phyloP scores from a whole-genome alignment of 1,140 invertebrate genomes.

The Ceratitis capitata region DNA sequence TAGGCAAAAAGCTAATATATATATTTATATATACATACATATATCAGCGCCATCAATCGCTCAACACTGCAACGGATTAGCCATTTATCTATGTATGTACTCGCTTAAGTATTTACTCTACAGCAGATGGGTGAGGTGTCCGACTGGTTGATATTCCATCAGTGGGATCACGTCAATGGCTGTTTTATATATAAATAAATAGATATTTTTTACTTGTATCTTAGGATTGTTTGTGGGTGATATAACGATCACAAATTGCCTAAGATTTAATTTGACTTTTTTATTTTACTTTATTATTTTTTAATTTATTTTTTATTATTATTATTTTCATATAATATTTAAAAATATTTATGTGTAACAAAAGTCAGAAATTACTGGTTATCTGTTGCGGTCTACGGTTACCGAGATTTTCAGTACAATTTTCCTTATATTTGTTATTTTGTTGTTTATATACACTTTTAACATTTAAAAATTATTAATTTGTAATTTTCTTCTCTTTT shows the following conservation, averaged over 20 bases:
- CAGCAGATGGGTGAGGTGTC: neutral
- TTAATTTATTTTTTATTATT: too few relatives aligned
- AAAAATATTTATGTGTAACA: too few relatives aligned
- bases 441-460: neutral
- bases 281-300: neutral
- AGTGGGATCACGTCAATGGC: too few relatives aligned
- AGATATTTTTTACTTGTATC: neutral
- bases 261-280: neutral
- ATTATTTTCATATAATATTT: too few relatives aligned
- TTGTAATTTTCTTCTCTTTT: neutral
- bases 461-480: neutral
- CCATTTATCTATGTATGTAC: neutral
- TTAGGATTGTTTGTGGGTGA: neutral
- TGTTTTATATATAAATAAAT: too few relatives aligned
- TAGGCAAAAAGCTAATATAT: neutral
- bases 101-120: neutral
- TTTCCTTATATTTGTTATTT: neutral
- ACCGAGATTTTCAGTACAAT: neutral
- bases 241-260: too few relatives aligned
- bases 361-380: too few relatives aligned
- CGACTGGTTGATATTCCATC: neutral
- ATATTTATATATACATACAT: too few relatives aligned
- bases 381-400: too few relatives aligned
- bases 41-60: neutral
- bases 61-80: neutral